These are phyloP conservation scores for Opisthocomus hoazin DNA, from an alignment of 2,113 vertebrate species.

Conservation along the genomic window DNA sequence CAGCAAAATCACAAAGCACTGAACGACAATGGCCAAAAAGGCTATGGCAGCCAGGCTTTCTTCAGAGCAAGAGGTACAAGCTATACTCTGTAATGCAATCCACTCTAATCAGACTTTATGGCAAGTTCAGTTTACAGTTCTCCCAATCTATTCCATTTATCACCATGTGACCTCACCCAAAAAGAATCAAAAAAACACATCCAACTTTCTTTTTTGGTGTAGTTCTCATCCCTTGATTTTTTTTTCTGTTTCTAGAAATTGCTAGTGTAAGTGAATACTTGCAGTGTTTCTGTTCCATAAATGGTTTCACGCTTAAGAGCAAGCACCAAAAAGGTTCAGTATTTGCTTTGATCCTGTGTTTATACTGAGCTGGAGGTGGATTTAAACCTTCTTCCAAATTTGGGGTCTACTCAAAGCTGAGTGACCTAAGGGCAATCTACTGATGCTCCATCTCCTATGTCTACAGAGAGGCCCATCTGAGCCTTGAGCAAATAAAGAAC, in stretches of 20 bases:
- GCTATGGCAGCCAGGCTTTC: background rate
- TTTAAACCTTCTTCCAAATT: slow-evolving; percentile 52
- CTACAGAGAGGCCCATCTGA: background rate
- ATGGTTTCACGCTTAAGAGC: background rate
- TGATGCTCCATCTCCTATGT: background rate
- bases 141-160: background rate
- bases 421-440: slow-evolving; percentile 31
- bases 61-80: background rate
- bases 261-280: background rate
- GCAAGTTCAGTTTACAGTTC: slow-evolving; percentile 1
- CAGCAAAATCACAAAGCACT: background rate
- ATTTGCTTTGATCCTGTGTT: slow-evolving; percentile 43
- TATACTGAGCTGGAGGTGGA: slow-evolving; percentile 37
- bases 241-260: background rate
- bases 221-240: background rate
- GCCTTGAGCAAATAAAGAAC: background rate
- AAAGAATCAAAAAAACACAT: background rate
- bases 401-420: slow-evolving; percentile 1
- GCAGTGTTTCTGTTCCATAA: slow-evolving; percentile 26
- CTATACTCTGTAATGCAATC: background rate
- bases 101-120: background rate
- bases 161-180: background rate
- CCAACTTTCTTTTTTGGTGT: background rate
- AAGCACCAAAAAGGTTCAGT: slow-evolving; percentile 10
- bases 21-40: background rate